phyloP scores from a whole-genome alignment of 2,888 invertebrate genomes.

The Arctia plantaginis region DNA sequence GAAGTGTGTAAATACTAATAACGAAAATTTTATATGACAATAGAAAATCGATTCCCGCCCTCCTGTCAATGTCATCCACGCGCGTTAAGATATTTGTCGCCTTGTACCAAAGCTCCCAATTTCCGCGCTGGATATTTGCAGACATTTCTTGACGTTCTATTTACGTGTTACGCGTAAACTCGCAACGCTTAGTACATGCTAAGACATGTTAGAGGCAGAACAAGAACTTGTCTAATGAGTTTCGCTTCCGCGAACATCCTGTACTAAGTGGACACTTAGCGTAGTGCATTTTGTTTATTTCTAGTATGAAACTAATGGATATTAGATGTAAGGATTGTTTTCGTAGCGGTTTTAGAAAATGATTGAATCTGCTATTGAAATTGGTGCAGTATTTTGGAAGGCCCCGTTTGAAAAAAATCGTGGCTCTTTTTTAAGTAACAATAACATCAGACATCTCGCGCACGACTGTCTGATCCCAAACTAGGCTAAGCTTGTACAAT shows the following conservation, averaged over 20 bases:
- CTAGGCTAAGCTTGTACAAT: neutral
- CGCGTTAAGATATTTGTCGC: neutral
- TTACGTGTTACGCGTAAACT: slow-evolving; percentile 49
- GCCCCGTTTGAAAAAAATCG: neutral
- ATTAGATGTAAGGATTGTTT: slow-evolving; percentile 27
- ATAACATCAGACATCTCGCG: neutral
- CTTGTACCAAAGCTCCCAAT: neutral
- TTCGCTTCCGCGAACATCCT: slow-evolving; percentile 71
- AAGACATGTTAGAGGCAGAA: slow-evolving; percentile 50
- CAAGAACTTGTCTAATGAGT: slow-evolving; percentile 69
- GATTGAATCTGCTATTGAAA: neutral
- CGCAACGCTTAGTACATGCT: slow-evolving; percentile 52
- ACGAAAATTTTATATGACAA: neutral
- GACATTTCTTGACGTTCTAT: slow-evolving; percentile 37
- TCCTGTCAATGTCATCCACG: neutral
- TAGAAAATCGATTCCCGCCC: neutral
- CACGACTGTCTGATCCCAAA: neutral
- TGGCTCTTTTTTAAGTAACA: neutral
- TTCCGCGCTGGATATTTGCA: neutral
- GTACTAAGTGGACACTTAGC: slow-evolving; percentile 63
- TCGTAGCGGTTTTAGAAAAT: neutral
- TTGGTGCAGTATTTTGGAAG: neutral
- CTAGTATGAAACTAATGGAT: slow-evolving; percentile 40
- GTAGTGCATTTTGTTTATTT: slow-evolving; percentile 49
- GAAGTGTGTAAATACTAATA: neutral